phyloP scores from a whole-genome alignment of 2,888 invertebrate species.

The Netelia fuscicornis region DNA sequence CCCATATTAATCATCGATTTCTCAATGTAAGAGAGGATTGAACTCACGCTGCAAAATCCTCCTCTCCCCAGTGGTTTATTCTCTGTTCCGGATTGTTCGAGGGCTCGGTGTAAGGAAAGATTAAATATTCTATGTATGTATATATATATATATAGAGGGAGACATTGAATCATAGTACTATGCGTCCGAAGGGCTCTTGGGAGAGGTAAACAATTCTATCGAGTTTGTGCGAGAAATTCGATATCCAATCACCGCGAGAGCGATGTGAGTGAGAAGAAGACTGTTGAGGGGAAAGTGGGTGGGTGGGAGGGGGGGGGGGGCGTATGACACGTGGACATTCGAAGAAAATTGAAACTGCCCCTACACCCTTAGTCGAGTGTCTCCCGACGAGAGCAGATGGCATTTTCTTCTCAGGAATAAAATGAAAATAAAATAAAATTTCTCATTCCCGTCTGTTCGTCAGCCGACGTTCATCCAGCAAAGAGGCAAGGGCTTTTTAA shows the following conservation, averaged over 20 bases:
- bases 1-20: too few species aligned
- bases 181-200: background rate
- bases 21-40: too few species aligned
- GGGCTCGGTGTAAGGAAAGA: too few species aligned
- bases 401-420: slow-evolving; percentile 37
- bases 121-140: background rate
- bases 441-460: slow-evolving; percentile 13
- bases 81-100: too few species aligned
- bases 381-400: slow-evolving; percentile 1
- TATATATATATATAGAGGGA: background rate
- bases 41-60: too few species aligned
- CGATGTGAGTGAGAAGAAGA: background rate
- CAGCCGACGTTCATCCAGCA: background rate
- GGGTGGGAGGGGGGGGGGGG: background rate
- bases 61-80: too few species aligned
- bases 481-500: background rate
- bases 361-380: background rate
- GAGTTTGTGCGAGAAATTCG: slow-evolving; percentile 52
- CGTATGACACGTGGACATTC: background rate
- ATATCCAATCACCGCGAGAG: slow-evolving; percentile 56
- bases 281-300: background rate
- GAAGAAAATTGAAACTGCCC: slow-evolving; percentile 61
- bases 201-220: slow-evolving; percentile 36
- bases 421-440: slow-evolving; percentile 40
- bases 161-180: background rate